A percentile compares a stretch with the other conserved stretches of the same genome.
These are phyloP conservation scores for Rhinogobio ventralis DNA, from an alignment of 2,797 vertebrate species.

Conservation along the genomic window DNA sequence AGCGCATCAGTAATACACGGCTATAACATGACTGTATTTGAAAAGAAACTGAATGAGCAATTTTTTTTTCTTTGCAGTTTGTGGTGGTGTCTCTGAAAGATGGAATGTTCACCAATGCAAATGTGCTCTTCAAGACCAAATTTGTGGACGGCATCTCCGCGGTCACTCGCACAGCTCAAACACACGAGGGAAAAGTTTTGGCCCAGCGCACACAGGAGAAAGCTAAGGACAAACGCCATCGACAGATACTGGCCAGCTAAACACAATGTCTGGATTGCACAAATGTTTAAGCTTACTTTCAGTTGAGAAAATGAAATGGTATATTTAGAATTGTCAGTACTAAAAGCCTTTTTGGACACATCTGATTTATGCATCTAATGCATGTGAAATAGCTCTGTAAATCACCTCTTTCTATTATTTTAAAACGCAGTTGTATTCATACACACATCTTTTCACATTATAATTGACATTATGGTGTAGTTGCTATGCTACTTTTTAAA, in stretches of 20 bases:
- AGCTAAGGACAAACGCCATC: conserved; percentile 70
- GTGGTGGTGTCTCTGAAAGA: conserved; percentile 97
- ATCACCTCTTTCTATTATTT: conserved; percentile 12
- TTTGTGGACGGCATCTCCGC: conserved; percentile 94
- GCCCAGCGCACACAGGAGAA: conserved; percentile 73
- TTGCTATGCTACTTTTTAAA: neutral
- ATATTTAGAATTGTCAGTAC: neutral
- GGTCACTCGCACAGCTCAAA: conserved; percentile 81
- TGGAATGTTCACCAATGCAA: conserved; percentile 98
- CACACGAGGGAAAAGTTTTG: conserved; percentile 66
- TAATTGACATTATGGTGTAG: neutral
- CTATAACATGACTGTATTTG: neutral
- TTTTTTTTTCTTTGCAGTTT: conserved; percentile 78
- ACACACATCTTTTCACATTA: neutral
- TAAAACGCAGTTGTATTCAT: neutral
- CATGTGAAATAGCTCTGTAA: neutral
- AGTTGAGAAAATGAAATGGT: conserved; percentile 15
- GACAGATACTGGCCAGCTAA: conserved; percentile 59
- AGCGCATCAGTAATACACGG: neutral
- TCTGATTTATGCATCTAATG: neutral
- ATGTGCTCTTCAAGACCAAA: conserved; percentile 93
- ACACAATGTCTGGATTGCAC: neutral
- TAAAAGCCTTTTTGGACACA: neutral
- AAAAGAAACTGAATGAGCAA: neutral
- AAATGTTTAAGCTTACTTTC: conserved; percentile 30